phyloP scores from a whole-genome alignment of 2,888 invertebrate genomes.

The Camptogramma bilineatum region DNA sequence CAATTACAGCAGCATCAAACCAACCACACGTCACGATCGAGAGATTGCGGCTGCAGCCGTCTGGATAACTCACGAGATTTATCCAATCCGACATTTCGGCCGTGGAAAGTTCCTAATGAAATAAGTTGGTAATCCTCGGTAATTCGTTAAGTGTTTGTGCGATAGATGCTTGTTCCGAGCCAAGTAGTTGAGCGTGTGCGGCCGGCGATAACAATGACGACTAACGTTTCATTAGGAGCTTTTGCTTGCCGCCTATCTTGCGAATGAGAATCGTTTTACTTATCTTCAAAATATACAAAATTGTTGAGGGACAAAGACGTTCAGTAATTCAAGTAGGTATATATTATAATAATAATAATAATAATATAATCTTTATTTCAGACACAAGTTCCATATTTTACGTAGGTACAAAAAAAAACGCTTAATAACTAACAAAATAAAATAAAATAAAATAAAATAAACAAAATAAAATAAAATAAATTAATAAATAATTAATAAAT shows the following conservation, averaged over 20 bases:
- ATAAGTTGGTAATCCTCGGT: conserved; percentile 78
- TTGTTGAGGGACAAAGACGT: neutral
- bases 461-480: too few species aligned
- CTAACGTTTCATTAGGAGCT: conserved; percentile 41
- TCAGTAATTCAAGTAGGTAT: too few species aligned
- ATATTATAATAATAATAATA: too few species aligned
- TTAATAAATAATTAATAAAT: too few species aligned
- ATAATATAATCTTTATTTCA: too few species aligned
- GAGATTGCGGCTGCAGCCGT: conserved; percentile 63
- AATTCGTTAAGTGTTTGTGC: conserved; percentile 75
- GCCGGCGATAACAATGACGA: conserved; percentile 45
- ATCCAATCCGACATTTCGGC: conserved; percentile 73
- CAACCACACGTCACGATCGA: conserved; percentile 47
- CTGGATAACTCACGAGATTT: conserved; percentile 71
- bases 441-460: too few species aligned
- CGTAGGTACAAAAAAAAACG: too few species aligned
- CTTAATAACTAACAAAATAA: too few species aligned
- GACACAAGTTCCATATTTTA: too few species aligned
- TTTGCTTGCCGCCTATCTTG: conserved; percentile 23
- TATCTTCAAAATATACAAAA: neutral
- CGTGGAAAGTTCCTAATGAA: conserved; percentile 76
- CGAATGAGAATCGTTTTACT: conserved; percentile 12
- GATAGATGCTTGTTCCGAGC: conserved; percentile 64
- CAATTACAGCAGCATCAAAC: conserved; percentile 27
- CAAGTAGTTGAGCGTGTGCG: conserved; percentile 49